phyloP scores from a whole-genome alignment of 2,797 vertebrate genomes.

The Morelia viridis region DNA sequence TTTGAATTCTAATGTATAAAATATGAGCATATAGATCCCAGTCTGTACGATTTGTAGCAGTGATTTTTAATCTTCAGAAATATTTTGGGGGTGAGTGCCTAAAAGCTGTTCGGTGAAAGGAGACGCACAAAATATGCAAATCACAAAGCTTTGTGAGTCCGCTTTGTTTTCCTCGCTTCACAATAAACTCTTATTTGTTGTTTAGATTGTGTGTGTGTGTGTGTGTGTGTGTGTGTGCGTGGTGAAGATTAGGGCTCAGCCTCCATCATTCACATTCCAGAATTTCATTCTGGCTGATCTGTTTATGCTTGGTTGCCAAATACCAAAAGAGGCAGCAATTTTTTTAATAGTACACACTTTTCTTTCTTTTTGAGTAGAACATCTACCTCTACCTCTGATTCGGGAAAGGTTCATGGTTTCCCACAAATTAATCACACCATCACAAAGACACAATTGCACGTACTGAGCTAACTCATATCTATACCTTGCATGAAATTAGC shows the following conservation, averaged over 20 bases:
- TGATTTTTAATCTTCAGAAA: neutral
- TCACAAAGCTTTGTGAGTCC: neutral
- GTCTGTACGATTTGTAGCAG: neutral
- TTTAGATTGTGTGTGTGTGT: neutral
- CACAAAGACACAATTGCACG: neutral
- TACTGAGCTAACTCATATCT: slow-evolving; percentile 24
- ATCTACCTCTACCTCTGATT: neutral
- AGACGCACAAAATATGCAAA: neutral
- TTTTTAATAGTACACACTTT: neutral
- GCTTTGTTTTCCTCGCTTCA: neutral
- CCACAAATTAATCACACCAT: slow-evolving; percentile 22
- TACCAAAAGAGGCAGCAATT: neutral
- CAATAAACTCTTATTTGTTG: neutral
- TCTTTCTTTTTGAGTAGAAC: neutral
- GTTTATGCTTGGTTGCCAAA: neutral
- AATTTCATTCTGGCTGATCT: neutral
- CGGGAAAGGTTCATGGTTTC: neutral
- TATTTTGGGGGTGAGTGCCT: neutral
- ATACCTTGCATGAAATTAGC: slow-evolving; percentile 9
- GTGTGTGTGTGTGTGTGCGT: neutral
- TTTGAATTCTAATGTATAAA: slow-evolving; percentile 9
- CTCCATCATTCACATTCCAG: neutral
- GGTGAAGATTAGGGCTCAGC: neutral
- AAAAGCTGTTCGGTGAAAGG: neutral
- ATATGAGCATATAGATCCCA: neutral